Evolutionary conservation across 2,113 vertebrate species (phyloP).

Genomic region (Neolamprologus caudopunctatus): DNA sequence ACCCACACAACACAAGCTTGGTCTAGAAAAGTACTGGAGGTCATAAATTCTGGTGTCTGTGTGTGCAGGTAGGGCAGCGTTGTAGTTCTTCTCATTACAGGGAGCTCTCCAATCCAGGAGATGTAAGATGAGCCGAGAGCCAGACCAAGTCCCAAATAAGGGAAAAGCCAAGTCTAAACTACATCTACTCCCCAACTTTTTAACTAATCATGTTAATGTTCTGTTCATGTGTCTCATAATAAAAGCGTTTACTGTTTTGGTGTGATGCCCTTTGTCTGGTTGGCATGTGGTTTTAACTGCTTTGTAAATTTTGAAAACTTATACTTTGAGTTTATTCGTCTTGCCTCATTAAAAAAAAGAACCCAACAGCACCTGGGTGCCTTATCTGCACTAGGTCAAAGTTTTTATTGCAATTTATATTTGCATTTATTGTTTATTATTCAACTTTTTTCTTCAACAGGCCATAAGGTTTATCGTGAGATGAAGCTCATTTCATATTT

Average conservation of each 20-base stretch:
- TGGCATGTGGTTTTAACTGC: background rate
- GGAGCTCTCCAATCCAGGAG: background rate
- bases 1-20: background rate
- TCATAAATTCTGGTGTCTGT: background rate
- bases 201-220: background rate
- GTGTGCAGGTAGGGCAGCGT: background rate
- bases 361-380: background rate
- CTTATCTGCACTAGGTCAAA: background rate
- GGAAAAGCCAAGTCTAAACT: background rate
- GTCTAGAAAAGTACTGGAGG: background rate
- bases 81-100: background rate
- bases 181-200: background rate
- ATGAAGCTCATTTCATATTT: background rate
- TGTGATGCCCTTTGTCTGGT: background rate
- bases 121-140: background rate
- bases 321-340: background rate
- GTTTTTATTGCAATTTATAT: background rate
- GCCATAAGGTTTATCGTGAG: background rate
- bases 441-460: background rate
- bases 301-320: background rate
- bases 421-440: background rate
- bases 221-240: background rate
- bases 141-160: background rate
- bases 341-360: background rate
- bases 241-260: background rate